Conservation (phyloP, 2,113 vertebrate genomes). For the Oxyruncus cristatus region DNA sequence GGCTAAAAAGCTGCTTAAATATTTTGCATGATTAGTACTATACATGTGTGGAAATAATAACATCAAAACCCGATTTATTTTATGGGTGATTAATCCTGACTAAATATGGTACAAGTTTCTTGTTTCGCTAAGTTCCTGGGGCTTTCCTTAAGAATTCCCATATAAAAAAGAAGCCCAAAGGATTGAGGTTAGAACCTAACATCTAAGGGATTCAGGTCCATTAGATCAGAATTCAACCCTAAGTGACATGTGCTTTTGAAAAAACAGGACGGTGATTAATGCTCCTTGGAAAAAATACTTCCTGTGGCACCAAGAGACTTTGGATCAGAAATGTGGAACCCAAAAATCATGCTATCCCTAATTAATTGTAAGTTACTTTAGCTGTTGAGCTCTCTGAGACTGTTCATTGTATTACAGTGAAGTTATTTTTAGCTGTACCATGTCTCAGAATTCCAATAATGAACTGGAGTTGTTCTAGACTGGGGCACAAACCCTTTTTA, state of each 20-base stretch:
- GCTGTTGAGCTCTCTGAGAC: not conserved
- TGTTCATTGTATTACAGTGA: not conserved
- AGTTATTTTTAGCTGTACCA: not conserved
- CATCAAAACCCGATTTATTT: not conserved
- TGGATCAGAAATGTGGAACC: not conserved
- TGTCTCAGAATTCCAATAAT: not conserved
- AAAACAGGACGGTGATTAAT: not conserved
- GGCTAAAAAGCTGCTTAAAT: constrained; percentile 28
- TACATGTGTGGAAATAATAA: not conserved
- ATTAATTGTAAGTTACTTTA: not conserved
- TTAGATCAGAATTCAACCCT: not conserved
- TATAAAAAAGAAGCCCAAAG: not conserved
- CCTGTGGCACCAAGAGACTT: not conserved
- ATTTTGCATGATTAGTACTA: constrained; percentile 11
- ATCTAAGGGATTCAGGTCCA: not conserved
- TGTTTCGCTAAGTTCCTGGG: not conserved
- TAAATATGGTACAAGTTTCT: not conserved
- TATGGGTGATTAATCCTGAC: not conserved
- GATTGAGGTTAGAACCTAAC: not conserved
- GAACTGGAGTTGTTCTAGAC: not conserved
- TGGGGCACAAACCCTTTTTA: not conserved
- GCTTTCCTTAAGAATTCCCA: not conserved
- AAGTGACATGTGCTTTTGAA: not conserved
- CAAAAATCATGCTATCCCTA: not conserved
- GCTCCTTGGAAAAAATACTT: not conserved